Evolutionary conservation across 1,140 invertebrate genomes (phyloP), one percentile per base, ranked within the genome.

Genomic region (Trissolcus basalis): DNA sequence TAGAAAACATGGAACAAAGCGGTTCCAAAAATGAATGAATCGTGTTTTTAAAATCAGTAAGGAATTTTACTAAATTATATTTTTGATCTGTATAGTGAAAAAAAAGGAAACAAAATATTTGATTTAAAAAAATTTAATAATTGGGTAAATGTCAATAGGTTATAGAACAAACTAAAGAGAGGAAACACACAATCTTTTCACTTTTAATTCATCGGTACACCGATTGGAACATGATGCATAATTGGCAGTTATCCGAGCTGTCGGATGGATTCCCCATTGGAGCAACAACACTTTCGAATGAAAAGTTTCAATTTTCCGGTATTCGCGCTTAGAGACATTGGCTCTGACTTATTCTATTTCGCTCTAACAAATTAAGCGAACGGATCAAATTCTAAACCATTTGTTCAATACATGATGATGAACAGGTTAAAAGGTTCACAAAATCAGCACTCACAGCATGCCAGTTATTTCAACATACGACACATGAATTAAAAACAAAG

Each of bases 231-330:
- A 6, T n/a, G n/a, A n/a, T 27, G 6, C 47, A 44, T 76, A 71
- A 77, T 77, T 72, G 35, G 27, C 39, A 56, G 45, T 65, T 68
- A 68, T 71, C 45, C 65, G 58, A 49, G 14, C 55, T 41, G 56
- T 54, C 45, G 50, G 61, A 75, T 13, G 45, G 44, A 71, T 32
- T 72, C 54, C 51, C 61, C 51, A 58, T 53, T 74, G 58, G 75
- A 72, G 70, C 39, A 72, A 73, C 76, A 77, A 77, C 80, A 81
- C 74, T 82, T 79, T 79, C 67, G 71, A 76, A 69, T 75, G 51
- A 78, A 64, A 68, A 81, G 77, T 72, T 72, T 68, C 63, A 77
- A 77, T 77, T 77, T 77, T 72, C 75, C 75, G 69, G 76, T 67
- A 71, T 67, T 68, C 67, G 49, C 67, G 35, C 12, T 48, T 43